phyloP scores from a whole-genome alignment of 2,888 invertebrate species.

The Lasiommata megera region DNA sequence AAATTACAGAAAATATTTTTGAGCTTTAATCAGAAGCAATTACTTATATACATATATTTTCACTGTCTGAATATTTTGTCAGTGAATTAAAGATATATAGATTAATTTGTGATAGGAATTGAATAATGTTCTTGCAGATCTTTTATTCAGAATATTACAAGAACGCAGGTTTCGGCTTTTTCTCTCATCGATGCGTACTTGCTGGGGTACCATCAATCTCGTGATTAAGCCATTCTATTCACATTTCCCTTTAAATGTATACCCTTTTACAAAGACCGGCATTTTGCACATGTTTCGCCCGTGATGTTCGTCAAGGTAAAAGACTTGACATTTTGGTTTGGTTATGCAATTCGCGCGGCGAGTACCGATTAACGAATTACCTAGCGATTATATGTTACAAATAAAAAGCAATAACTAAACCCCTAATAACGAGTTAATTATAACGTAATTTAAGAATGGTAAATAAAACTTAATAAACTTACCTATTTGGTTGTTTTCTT shows the following conservation, averaged over 20 bases:
- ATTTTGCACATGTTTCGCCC: conserved; percentile 17
- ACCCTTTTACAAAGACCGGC: background rate
- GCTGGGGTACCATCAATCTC: too few relatives aligned
- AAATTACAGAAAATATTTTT: too few relatives aligned
- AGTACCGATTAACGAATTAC: conserved; percentile 7
- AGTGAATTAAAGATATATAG: too few relatives aligned
- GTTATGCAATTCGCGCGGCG: conserved; percentile 69
- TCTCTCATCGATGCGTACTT: too few relatives aligned
- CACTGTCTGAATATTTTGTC: too few relatives aligned
- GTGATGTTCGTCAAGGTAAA: conserved; percentile 52
- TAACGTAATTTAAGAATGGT: conserved; percentile 24
- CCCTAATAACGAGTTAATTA: background rate
- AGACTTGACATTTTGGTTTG: conserved; percentile 72
- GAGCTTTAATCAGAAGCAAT: too few relatives aligned
- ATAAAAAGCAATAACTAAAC: background rate
- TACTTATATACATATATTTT: too few relatives aligned
- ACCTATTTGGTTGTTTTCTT: conserved; percentile 83
- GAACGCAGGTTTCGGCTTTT: too few relatives aligned
- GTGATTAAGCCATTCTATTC: background rate
- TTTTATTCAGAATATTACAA: too few relatives aligned
- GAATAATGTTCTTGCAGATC: too few relatives aligned
- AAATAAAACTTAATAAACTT: conserved; percentile 45
- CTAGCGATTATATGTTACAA: background rate
- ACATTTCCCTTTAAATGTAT: background rate
- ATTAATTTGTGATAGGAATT: too few relatives aligned